These are phyloP conservation scores for Mus spicilegus DNA, from an alignment of 2,113 vertebrate genomes.

Conservation along the genomic window DNA sequence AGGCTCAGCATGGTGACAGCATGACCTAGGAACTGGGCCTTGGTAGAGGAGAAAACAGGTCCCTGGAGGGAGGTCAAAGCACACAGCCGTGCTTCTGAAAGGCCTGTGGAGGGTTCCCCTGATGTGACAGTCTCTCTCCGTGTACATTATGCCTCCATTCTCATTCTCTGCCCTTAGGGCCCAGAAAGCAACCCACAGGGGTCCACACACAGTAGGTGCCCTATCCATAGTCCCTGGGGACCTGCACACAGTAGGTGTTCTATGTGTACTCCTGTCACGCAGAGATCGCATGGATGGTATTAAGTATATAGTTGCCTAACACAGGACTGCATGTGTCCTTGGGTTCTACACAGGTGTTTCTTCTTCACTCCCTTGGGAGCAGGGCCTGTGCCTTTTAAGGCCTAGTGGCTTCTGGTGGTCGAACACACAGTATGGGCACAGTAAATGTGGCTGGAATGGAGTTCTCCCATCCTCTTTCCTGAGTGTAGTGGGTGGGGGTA, in stretches of 20 bases:
- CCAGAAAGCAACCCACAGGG: neutral
- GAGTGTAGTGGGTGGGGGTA: neutral
- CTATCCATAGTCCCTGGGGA: no score
- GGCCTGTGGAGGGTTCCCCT: neutral
- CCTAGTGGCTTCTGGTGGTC: rapidly evolving
- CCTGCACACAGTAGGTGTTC: neutral
- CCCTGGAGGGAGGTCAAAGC: neutral
- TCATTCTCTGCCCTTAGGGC: neutral
- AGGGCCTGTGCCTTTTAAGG: neutral
- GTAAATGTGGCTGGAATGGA: neutral
- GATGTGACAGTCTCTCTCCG: neutral
- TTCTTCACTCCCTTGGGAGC: neutral
- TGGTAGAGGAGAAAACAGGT: no score
- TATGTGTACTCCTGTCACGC: neutral
- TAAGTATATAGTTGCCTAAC: neutral
- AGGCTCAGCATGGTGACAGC: neutral
- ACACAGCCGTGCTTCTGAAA: neutral
- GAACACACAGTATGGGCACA: neutral
- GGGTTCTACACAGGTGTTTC: rapidly evolving
- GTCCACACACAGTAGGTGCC: neutral
- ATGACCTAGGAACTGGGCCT: neutral
- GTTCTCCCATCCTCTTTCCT: neutral
- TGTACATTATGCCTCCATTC: neutral
- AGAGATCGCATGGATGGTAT: no score
- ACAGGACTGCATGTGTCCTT: rapidly evolving